Base-by-base conservation (phyloP, 1,140 invertebrate genomes). In the Lepidurus couesii region DNA sequence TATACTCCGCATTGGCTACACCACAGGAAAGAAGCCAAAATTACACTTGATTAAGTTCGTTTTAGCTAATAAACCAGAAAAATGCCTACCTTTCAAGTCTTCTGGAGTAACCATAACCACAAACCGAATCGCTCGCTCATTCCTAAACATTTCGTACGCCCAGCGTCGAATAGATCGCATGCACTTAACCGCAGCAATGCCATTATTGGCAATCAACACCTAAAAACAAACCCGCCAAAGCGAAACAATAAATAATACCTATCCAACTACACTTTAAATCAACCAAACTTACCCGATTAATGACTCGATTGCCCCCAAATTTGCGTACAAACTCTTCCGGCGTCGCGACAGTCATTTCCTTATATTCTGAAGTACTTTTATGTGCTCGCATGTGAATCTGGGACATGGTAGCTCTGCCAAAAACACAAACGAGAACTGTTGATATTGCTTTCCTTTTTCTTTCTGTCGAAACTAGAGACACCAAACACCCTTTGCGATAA, bases 131-230 rank as follows among this genome's bases (percentile, higher is more conserved):
- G 96, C 95, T 43, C 95, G 87, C 84, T 99, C 98, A 88, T 98
- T 98, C 83, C 96, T 94, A 87, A 99, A 99, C 92, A 98, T 97
- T 85, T 99, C 97, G 88, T 99, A 99, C 0, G 96, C 93, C 96
- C 97, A 98, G 85, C 97, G 89, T 80, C 98, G 87, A 74, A 99
- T 94, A 10, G 96, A 99, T 34, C 97, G 89, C 94, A 99, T 99
- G 83, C 98, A 99, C 90, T 99, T 99, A 42, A 99, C 98, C 3
- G 98, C 98, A 0, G 97, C 98, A 82, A 99, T 99, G 81, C 98
- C 98, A 91, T 99, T 99, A 85, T 99, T 99, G 3, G 98, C 98
- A 75, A 99, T 99, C 44, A 99, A 86, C 75, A 99, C 91, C 91
- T 98, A 83, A 10, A 87, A 80, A 65, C 7, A 65, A 7, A 1